Percentiles rank a stretch among this genome's conserved stretches.
Evolutionary conservation across 2,888 invertebrate genomes (phyloP).

Genomic region (Drosophila vallismaia): DNA sequence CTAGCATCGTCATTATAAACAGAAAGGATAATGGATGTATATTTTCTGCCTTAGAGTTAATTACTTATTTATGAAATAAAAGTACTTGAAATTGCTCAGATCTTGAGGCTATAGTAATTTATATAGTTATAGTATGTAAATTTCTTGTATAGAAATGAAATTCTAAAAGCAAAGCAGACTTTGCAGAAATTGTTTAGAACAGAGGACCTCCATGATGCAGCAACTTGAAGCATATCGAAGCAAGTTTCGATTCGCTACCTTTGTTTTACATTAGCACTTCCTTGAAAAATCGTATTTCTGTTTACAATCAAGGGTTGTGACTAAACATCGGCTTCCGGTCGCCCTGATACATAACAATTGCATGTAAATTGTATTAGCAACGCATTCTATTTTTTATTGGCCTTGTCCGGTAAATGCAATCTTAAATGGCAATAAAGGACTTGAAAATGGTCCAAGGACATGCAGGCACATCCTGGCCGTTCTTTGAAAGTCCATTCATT

Average conservation of each 20-base stretch:
- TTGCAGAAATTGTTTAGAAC: not conserved
- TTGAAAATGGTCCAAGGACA: conserved; percentile 23
- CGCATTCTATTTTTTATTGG: conserved; percentile 34
- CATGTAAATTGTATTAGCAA: conserved; percentile 45
- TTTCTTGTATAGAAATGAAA: not conserved
- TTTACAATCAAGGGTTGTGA: conserved; percentile 15
- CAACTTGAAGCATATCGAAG: conserved; percentile 17
- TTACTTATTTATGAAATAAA: not conserved
- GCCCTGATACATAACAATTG: conserved; percentile 38
- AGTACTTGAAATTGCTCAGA: too few species aligned
- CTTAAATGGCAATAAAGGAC: conserved; percentile 29
- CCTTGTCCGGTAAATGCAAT: conserved; percentile 30
- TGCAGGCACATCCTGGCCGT: conserved; percentile 34
- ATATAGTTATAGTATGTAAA: too few species aligned
- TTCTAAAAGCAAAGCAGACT: not conserved
- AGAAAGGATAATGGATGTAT: conserved; percentile 5
- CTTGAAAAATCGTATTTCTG: conserved; percentile 29
- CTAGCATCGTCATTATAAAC: conserved; percentile 14
- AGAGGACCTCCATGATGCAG: conserved; percentile 22
- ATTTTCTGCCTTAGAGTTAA: not conserved
- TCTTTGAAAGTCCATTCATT: conserved; percentile 24
- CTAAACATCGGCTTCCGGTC: conserved; percentile 44
- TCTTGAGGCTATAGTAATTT: too few species aligned
- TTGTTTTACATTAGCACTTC: conserved; percentile 37
- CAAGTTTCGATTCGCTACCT: conserved; percentile 30